Conservation (phyloP, 2,888 invertebrate genomes). For the Acronicta psi region DNA sequence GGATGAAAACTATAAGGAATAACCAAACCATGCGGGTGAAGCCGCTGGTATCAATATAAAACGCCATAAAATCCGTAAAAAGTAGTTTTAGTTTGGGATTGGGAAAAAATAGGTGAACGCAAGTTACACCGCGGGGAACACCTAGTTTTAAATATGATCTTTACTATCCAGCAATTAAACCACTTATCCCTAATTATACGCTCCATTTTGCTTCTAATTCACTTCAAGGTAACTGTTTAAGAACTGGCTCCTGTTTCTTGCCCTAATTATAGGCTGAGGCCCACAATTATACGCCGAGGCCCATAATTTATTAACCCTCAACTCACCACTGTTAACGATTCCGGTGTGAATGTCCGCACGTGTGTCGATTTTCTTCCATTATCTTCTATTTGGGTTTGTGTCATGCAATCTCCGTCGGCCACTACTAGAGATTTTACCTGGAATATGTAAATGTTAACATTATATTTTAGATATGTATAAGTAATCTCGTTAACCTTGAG, state of each 20-base stretch:
- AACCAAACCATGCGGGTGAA: no score
- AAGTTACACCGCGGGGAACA: no score
- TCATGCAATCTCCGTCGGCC: conserved; percentile 65
- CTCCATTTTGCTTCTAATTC: conserved; percentile 11
- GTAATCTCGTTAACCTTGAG: no score
- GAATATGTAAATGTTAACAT: conserved; percentile 34
- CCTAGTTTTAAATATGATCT: no score
- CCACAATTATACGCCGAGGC: background rate
- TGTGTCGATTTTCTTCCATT: conserved; percentile 73
- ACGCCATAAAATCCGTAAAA: no score
- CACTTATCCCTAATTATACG: background rate
- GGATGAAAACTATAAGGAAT: no score
- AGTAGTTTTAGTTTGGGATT: no score
- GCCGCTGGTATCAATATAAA: no score
- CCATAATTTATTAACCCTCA: conserved; percentile 1
- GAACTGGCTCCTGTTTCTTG: background rate
- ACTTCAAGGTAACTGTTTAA: conserved; percentile 8
- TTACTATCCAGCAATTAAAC: background rate
- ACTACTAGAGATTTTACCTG: conserved; percentile 69
- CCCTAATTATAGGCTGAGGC: background rate
- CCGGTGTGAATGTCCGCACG: conserved; percentile 69
- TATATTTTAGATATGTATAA: no score
- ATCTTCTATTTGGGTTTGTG: conserved; percentile 71
- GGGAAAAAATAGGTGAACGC: no score
- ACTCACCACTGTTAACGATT: conserved; percentile 70